Evolutionary conservation across 2,888 invertebrate species (phyloP).

Genomic region (Arctia plantaginis): DNA sequence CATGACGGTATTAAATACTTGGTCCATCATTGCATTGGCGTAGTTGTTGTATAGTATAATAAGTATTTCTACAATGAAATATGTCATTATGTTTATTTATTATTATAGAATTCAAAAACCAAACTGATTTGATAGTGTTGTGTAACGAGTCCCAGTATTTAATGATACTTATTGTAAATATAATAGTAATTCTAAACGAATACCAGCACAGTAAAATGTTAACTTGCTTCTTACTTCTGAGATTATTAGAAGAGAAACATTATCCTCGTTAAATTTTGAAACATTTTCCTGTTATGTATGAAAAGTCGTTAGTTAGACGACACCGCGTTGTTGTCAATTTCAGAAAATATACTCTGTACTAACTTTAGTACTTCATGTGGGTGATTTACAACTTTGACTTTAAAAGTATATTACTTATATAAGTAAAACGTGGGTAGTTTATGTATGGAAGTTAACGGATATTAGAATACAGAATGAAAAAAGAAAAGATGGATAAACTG

Average conservation of each 20-base stretch:
- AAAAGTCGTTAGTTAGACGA: conserved; percentile 20
- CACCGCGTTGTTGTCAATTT: conserved; percentile 11
- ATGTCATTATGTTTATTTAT: not conserved
- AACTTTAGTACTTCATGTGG: not conserved
- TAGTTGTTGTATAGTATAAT: not conserved
- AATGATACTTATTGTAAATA: not conserved
- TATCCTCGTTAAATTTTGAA: conserved; percentile 12
- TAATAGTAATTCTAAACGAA: not conserved
- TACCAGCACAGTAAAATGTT: not conserved
- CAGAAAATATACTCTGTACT: not conserved
- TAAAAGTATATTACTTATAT: no score
- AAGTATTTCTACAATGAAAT: not conserved
- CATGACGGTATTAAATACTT: no score
- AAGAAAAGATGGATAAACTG: no score
- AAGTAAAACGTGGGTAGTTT: no score
- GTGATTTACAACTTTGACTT: not conserved
- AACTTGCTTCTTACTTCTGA: not conserved
- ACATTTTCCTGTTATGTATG: conserved; percentile 16
- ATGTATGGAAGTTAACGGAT: no score
- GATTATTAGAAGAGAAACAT: conserved; percentile 16
- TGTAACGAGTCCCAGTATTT: not conserved
- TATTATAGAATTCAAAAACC: not conserved
- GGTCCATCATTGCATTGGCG: no score
- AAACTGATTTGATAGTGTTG: not conserved
- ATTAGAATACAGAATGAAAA: no score